Evolutionary conservation across 2,113 vertebrate genomes (phyloP), one percentile per base, ranked within the genome.

Genomic region (Marmota flaviventris): DNA sequence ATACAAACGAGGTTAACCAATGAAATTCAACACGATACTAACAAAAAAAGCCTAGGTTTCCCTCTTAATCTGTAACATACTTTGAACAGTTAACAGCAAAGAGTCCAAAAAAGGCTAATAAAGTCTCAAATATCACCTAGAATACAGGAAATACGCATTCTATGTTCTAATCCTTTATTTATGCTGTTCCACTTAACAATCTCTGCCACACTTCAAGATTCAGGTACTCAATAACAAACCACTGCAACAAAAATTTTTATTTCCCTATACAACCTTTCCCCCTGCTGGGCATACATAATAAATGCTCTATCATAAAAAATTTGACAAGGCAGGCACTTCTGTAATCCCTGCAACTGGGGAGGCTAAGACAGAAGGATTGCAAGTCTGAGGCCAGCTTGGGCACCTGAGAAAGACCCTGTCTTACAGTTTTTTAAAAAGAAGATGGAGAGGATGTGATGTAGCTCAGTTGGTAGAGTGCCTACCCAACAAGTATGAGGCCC

Each of bases 1-100:
- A 88, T 37, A 93, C 13, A 96, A 92, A 92, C 65, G 51, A 88
- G 9, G 10, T 85, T 65, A 95, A 51, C 53, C 69, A 12, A 14
- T 93, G 37, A 85, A 95, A 83, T 65, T 78, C 70, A 85, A 77
- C 18, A 88, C 39, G 22, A 89, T 29, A 94, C 11, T 75, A 63
- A 24, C n/a, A 70, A 92, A 67, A 85, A 91, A 48, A 24, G 72
- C 79, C 56, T 81, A 63, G 4, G n/a, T 72, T 86, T 58, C 37
- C 37, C 25, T 90, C 34, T 79, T 77, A 39, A 78, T 42, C 61
- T 63, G 37, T n/a, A 56, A 76, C 20, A 72, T 53, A 91, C 17
- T 85, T n/a, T 93, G 53, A 91, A 89, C 1, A 90, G 72, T 83
- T 93, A 76, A 93, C 93, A 92, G 27, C 34, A 81, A 27, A 94